Evolutionary conservation across 92 coral and sea anemone species (phyloP).

Genomic region (Bergia puertoricense): DNA sequence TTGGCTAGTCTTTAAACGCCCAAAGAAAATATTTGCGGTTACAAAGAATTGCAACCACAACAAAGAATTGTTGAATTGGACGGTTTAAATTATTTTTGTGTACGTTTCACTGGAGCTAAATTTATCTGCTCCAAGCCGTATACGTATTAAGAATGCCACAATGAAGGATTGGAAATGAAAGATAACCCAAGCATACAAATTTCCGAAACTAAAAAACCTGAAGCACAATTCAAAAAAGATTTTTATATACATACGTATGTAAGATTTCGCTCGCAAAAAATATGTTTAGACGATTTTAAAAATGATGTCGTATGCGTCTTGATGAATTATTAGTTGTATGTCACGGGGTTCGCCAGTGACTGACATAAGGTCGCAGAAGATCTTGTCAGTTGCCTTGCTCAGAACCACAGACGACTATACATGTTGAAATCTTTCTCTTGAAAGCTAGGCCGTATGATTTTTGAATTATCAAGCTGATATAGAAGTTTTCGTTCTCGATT

Average conservation of each 20-base stretch:
- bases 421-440: background rate
- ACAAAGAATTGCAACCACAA: background rate
- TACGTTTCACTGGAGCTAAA: background rate
- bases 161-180: background rate
- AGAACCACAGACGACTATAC: background rate
- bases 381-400: background rate
- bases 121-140: background rate
- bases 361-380: background rate
- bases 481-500: background rate
- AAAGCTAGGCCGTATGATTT: background rate
- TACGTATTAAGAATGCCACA: no score
- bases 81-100: background rate
- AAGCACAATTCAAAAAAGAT: no score
- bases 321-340: background rate
- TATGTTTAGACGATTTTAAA: no score
- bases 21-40: background rate
- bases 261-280: no score
- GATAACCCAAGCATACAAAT: background rate
- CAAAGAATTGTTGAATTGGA: background rate
- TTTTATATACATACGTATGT: no score
- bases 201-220: background rate
- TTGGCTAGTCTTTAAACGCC: conserved; percentile 6
- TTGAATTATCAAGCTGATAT: background rate
- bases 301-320: no score
- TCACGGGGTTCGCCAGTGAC: background rate